Evolutionary conservation across 2,888 invertebrate species (phyloP).

Genomic region (Zeuzera pyrina): DNA sequence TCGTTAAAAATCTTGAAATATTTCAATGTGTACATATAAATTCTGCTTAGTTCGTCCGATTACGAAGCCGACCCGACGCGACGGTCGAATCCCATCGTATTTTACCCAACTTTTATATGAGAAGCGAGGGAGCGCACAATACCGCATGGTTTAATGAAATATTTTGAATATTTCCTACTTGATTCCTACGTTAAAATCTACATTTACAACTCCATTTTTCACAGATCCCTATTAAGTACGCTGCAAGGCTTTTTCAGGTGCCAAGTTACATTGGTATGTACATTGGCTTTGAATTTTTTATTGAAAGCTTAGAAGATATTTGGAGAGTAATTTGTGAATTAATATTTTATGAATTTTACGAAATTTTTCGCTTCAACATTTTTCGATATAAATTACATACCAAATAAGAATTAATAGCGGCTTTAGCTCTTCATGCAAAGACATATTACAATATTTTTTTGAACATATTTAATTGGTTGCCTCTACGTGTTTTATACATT

Average conservation of each 20-base stretch:
- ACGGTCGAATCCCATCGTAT: too few species aligned
- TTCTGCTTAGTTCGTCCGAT: too few species aligned
- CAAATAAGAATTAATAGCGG: too few species aligned
- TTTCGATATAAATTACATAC: conserved; percentile 4
- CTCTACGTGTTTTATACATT: too few species aligned
- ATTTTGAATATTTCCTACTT: conserved; percentile 61
- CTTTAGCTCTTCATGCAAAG: too few species aligned
- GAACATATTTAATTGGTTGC: too few species aligned
- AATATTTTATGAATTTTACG: conserved; percentile 29
- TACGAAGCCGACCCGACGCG: too few species aligned
- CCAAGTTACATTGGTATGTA: too few species aligned
- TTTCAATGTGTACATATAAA: too few species aligned
- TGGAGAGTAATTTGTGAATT: conserved; percentile 38
- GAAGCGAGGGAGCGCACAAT: conserved; percentile 38
- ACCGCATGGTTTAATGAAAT: conserved; percentile 50
- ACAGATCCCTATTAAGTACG: conserved; percentile 22
- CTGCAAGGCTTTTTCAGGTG: too few species aligned
- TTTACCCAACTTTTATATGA: conserved; percentile 32
- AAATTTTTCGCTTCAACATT: conserved; percentile 12
- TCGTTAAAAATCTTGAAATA: too few species aligned
- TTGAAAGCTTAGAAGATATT: conserved; percentile 40
- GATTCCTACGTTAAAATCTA: conserved; percentile 32
- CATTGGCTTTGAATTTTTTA: conserved; percentile 46
- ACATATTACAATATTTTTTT: too few species aligned
- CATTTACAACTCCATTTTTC: conserved; percentile 20